Evolutionary conservation across 2,113 vertebrate species (phyloP).

Genomic region (Pollimyrus isidori): DNA sequence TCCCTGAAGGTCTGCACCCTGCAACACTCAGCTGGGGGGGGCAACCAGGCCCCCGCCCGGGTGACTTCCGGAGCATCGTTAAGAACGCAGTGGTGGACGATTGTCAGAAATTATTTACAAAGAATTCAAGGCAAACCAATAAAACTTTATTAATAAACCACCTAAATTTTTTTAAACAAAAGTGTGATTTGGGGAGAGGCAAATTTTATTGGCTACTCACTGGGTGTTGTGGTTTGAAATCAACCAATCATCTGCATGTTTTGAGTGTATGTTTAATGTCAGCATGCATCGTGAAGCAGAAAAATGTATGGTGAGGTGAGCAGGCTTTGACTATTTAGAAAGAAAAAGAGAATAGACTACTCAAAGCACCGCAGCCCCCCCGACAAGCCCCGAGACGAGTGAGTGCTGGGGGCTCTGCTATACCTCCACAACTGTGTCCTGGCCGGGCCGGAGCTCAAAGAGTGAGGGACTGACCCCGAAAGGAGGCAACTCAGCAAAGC

Average conservation of each 20-base stretch:
- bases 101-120: background rate
- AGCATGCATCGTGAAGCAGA: background rate
- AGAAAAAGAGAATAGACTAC: background rate
- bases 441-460: conserved; percentile 72
- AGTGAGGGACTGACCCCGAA: conserved; percentile 72
- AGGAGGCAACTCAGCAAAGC: conserved; percentile 68
- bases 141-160: background rate
- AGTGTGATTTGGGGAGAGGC: background rate
- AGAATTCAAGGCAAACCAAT: background rate
- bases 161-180: background rate
- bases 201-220: background rate
- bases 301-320: background rate
- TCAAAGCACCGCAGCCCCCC: background rate
- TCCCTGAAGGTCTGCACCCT: background rate
- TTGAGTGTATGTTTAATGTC: background rate
- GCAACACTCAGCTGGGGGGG: background rate
- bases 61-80: background rate
- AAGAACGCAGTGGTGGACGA: background rate
- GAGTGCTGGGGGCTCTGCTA: background rate
- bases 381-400: background rate
- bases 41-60: background rate
- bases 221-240: background rate
- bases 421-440: conserved; percentile 69
- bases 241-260: background rate
- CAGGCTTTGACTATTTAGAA: background rate